Conservation (phyloP, 2,113 vertebrate genomes). For the Camelus dromedarius region DNA sequence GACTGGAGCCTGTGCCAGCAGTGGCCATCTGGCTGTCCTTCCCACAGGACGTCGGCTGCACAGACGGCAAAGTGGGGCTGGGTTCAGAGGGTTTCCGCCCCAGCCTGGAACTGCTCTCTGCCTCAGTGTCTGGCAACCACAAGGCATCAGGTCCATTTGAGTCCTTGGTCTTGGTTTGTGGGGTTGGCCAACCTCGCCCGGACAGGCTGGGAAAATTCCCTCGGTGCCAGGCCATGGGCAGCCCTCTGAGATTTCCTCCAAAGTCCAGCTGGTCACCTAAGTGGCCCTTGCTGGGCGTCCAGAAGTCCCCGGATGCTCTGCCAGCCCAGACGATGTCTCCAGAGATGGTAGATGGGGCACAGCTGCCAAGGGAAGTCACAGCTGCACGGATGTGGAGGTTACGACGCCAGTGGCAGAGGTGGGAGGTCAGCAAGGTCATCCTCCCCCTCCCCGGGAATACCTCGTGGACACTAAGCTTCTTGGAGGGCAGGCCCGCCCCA, state of each 20-base stretch:
- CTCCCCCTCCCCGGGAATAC: neutral
- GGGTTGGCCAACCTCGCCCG: neutral
- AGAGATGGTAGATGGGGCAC: neutral
- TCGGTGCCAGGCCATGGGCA: neutral
- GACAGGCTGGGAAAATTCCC: neutral
- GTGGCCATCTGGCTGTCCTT: neutral
- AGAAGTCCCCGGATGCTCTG: neutral
- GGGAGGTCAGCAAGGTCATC: neutral
- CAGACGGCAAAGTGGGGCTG: neutral
- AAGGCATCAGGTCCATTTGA: fast-evolving
- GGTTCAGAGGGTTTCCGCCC: neutral
- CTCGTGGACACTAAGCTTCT: neutral
- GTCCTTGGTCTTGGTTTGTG: neutral
- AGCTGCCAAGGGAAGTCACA: neutral
- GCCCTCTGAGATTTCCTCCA: neutral
- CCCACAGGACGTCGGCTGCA: no score
- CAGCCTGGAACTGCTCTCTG: fast-evolving
- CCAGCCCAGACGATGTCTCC: neutral
- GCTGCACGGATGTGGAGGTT: neutral
- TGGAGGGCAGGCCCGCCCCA: neutral
- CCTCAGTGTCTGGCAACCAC: no score
- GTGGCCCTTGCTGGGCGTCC: neutral
- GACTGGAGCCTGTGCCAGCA: no score
- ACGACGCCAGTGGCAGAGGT: neutral
- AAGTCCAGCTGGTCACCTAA: neutral